Percentiles rank a stretch among this genome's conserved stretches.
These are phyloP conservation scores for Oophaga sylvatica DNA, from an alignment of 2,797 vertebrate species.

Conservation along the genomic window DNA sequence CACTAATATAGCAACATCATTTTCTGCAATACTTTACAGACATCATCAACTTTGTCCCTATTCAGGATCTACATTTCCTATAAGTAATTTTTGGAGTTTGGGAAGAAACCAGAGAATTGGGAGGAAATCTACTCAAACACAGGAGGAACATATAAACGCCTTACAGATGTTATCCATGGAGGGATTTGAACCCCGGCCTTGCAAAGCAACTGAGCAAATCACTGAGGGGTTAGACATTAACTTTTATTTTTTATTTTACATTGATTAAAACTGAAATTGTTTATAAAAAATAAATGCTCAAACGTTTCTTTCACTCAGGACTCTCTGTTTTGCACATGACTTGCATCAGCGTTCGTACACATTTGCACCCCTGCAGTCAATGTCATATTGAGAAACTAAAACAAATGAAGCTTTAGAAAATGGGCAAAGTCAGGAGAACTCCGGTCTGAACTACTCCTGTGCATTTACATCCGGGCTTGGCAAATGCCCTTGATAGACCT, in stretches of 20 bases:
- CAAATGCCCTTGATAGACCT: slow-evolving; percentile 6
- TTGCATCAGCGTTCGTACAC: background rate
- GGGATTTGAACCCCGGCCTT: no score
- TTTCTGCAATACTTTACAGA: no score
- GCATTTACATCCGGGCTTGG: background rate
- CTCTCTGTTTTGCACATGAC: background rate
- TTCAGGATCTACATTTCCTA: no score
- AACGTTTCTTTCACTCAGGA: background rate
- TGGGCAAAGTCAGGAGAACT: background rate
- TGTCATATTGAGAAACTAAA: background rate
- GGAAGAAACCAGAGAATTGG: no score
- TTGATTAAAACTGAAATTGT: background rate
- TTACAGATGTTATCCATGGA: no score
- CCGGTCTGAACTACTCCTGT: background rate
- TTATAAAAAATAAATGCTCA: background rate
- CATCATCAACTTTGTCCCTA: no score
- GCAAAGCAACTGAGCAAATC: no score
- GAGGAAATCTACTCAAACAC: no score
- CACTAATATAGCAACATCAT: no score
- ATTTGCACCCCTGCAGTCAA: background rate
- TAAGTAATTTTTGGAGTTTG: no score
- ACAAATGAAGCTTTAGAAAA: background rate
- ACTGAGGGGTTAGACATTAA: no score
- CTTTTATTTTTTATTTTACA: background rate
- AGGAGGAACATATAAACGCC: no score